Base-by-base conservation (phyloP, 2,888 invertebrate species). In the Tinea trinotella region DNA sequence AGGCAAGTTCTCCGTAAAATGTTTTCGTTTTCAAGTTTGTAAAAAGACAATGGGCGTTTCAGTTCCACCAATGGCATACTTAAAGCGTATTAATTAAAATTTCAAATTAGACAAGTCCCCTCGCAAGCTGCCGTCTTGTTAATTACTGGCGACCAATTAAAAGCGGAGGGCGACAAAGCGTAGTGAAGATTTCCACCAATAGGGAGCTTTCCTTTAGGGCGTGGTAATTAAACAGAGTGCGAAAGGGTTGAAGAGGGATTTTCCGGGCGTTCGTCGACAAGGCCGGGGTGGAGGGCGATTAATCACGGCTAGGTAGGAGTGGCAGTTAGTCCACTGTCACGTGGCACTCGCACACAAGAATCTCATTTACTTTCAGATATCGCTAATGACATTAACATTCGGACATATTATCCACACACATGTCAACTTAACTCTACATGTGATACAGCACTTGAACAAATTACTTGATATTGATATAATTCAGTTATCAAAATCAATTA, bases 71-170 rank as follows among this genome's bases (percentile, higher is more conserved):
- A 50, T 50, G 60, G 64, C 57, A 62, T 61, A 59, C 60, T 62
- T 60, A 60, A 57, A 64, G 64, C 59, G 53, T 40, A 57, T 64
- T 83, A 84, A 84, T 84, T 85, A 84, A 85, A 85, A 84, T 81
- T 84, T 82, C 71, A 84, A 85, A 84, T 84, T 78, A 81, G 73
- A 63, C 70, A 67, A 74, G 73, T 71, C 84, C 81, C 80, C 74
- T 74, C 70, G 70, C 63, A 64, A 70, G 65, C 65, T 70, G 69
- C 73, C 68, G 78, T 80, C 76, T 80, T 75, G 79, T 77, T 85
- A 85, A 85, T 85, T 85, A 82, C 76, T 61, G 59, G 64, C 74
- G 75, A 76, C 84, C 84, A 84, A 85, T 84, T 85, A 84, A 80
- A 81, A 71, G 61, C 64, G 65, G 70, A 9, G 70, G 71, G 77